A percentile compares a stretch with the other conserved stretches of the same genome.
These are phyloP conservation scores for Macaria liturata DNA, from an alignment of 2,888 invertebrate genomes.

Conservation along the genomic window DNA sequence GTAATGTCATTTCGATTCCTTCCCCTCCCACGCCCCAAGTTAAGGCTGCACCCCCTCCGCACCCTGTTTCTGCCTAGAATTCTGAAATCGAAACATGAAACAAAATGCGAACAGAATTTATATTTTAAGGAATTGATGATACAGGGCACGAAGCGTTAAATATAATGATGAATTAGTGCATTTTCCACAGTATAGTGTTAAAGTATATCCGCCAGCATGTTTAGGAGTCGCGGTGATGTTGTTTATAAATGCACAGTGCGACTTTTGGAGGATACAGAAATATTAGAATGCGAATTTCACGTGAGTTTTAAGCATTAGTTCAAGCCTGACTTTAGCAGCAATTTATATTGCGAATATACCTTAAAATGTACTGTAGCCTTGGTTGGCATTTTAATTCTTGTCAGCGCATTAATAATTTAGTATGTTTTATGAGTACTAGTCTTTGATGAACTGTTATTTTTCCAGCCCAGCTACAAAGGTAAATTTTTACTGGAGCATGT, in stretches of 20 bases:
- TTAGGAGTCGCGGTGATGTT: conserved; percentile 89
- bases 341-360: too few relatives aligned
- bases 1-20: conserved; percentile 12
- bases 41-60: conserved; percentile 16
- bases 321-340: background rate
- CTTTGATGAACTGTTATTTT: conserved; percentile 38
- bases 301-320: conserved; percentile 52
- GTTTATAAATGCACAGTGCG: conserved; percentile 94
- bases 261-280: conserved; percentile 94
- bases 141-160: conserved; percentile 34
- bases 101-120: conserved; percentile 47
- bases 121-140: conserved; percentile 37
- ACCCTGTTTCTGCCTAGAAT: conserved; percentile 19
- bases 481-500: conserved; percentile 95
- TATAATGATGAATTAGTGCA: conserved; percentile 40
- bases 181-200: conserved; percentile 9
- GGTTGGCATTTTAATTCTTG: background rate
- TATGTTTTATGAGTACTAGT: too few relatives aligned
- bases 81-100: conserved; percentile 50
- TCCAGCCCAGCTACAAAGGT: conserved; percentile 94
- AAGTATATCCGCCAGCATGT: conserved; percentile 66
- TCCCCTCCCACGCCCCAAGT: conserved; percentile 7
- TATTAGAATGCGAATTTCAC: conserved; percentile 96
- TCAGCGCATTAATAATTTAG: background rate
- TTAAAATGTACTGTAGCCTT: too few relatives aligned